Evolutionary conservation across 2,113 vertebrate species (phyloP).

Genomic region (Brienomyrus brachyistius): DNA sequence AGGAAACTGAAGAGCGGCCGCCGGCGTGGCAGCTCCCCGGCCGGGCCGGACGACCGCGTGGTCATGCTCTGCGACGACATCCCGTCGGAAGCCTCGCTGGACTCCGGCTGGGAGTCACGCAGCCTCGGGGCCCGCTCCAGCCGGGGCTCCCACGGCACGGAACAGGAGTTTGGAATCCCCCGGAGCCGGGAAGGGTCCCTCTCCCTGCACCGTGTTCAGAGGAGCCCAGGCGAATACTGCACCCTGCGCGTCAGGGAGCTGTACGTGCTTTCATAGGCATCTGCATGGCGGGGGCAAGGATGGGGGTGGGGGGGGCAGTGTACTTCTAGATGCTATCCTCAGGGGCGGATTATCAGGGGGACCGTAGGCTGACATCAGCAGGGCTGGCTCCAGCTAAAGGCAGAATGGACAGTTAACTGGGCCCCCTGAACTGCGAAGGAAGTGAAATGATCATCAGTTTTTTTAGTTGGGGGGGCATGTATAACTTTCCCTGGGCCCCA

Average conservation of each 20-base stretch:
- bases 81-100: constrained; percentile 43
- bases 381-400: neutral
- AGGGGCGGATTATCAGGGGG: neutral
- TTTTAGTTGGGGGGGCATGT: neutral
- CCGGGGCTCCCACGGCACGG: constrained; percentile 39
- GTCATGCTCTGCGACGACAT: constrained; percentile 67
- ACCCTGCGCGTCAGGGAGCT: constrained; percentile 38
- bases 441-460: neutral
- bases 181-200: constrained; percentile 21
- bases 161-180: constrained; percentile 29
- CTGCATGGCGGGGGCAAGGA: neutral
- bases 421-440: neutral
- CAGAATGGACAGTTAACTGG: neutral
- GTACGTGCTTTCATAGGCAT: constrained; percentile 32
- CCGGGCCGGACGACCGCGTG: constrained; percentile 44
- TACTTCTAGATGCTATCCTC: neutral
- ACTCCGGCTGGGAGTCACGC: constrained; percentile 42
- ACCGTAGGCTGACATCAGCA: neutral
- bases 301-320: too few species aligned
- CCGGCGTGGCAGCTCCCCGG: constrained; percentile 19
- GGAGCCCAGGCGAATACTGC: constrained; percentile 25
- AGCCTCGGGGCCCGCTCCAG: constrained; percentile 39
- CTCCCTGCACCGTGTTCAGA: constrained; percentile 20
- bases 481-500: neutral
- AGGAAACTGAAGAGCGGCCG: constrained; percentile 37